phyloP scores from a whole-genome alignment of 2,797 vertebrate species.

The Babyrousa celebensis region DNA sequence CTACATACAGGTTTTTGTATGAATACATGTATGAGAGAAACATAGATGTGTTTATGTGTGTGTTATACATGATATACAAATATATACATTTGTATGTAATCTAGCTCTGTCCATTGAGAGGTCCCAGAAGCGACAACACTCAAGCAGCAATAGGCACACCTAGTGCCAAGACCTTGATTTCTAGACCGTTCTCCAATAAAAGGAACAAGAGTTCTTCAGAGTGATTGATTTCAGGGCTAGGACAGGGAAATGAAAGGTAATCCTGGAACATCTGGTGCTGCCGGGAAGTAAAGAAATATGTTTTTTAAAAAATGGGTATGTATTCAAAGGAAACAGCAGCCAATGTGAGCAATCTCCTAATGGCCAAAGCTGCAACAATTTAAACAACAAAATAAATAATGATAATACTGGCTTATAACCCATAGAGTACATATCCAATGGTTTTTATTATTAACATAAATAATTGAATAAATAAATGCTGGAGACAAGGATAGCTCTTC shows the following conservation, averaged over 20 bases:
- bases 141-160: not conserved
- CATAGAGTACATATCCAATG: not conserved
- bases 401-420: slow-evolving; percentile 1
- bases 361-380: slow-evolving; percentile 16
- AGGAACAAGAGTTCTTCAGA: slow-evolving; percentile 9
- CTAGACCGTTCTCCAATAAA: slow-evolving; percentile 19
- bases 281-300: slow-evolving; percentile 37
- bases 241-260: slow-evolving; percentile 14
- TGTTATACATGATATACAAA: not conserved
- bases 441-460: slow-evolving; percentile 12
- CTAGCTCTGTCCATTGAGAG: not conserved
- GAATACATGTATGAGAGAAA: not conserved
- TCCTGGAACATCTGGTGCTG: not conserved
- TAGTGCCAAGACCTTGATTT: not conserved
- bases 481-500: not conserved
- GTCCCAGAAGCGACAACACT: not conserved
- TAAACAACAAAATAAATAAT: slow-evolving; percentile 57
- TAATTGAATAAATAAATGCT: not conserved
- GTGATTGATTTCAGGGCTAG: not conserved
- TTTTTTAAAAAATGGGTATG: not conserved
- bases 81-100: too few species aligned
- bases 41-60: not conserved
- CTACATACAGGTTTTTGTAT: not conserved
- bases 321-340: slow-evolving; percentile 13
- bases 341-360: slow-evolving; percentile 15